Evolutionary conservation across 2,113 vertebrate species (phyloP).

Genomic region (Neolamprologus ventralis): DNA sequence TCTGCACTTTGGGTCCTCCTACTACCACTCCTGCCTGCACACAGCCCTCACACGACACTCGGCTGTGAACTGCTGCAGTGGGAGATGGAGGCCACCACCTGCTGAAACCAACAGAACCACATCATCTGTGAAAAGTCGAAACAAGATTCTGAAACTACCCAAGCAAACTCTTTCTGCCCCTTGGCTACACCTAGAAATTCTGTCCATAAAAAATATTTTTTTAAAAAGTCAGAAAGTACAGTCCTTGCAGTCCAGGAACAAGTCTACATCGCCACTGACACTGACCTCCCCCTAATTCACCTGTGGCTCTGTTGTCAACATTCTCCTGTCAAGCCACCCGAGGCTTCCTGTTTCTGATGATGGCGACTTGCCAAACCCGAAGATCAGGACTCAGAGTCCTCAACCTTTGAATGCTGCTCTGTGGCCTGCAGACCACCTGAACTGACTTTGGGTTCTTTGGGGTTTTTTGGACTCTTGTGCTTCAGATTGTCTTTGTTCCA

Average conservation of each 20-base stretch:
- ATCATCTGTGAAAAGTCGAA: fast-evolving
- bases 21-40: too few species aligned
- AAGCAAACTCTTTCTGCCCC: not conserved
- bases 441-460: not conserved
- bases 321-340: fast-evolving
- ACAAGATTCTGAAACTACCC: not conserved
- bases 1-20: too few species aligned
- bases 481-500: not conserved
- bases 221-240: not conserved
- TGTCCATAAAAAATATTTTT: not conserved
- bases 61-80: too few species aligned
- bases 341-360: not conserved
- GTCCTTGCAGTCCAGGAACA: not conserved
- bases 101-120: not conserved
- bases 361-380: fast-evolving
- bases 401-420: fast-evolving
- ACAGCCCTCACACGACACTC: too few species aligned
- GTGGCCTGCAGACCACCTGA: not conserved
- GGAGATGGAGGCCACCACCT: too few species aligned
- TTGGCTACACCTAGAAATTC: not conserved
- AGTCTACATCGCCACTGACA: not conserved
- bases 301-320: fast-evolving
- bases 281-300: fast-evolving
- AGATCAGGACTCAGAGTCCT: fast-evolving
- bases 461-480: fast-evolving